Conservation (phyloP, 2,797 vertebrate species). For the Sus cebifrons region DNA sequence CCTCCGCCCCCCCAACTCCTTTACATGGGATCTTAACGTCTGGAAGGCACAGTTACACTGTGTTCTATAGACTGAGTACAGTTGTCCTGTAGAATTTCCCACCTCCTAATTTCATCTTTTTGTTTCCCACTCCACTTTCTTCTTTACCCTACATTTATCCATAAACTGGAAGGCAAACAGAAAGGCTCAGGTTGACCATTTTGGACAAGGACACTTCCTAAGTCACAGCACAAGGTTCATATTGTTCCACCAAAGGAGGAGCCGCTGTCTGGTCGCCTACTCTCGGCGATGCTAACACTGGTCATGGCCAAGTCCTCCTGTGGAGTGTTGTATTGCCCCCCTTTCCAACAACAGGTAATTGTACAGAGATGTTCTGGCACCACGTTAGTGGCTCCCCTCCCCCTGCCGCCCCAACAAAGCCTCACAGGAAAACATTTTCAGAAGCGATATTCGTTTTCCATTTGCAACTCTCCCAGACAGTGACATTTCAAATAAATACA, state of each 20-base stretch:
- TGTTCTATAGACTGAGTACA: background rate
- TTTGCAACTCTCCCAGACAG: background rate
- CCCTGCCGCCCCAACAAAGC: background rate
- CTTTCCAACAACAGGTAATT: background rate
- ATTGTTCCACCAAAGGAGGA: background rate
- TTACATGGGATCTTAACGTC: background rate
- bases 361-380: background rate
- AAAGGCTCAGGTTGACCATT: background rate
- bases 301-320: background rate
- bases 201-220: background rate
- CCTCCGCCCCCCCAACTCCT: background rate
- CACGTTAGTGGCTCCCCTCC: background rate
- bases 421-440: conserved; percentile 4
- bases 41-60: background rate
- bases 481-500: conserved; percentile 4
- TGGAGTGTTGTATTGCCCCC: accelerated
- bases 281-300: background rate
- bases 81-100: no score
- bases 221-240: no score
- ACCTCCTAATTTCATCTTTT: background rate
- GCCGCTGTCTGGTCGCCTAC: accelerated
- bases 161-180: background rate
- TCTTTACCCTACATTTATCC: background rate
- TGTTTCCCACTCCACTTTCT: background rate
- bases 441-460: conserved; percentile 16